Percentiles rank a stretch among this genome's conserved stretches.
phyloP scores from a whole-genome alignment of 1,140 invertebrate species.

The Chlorops oryzae region DNA sequence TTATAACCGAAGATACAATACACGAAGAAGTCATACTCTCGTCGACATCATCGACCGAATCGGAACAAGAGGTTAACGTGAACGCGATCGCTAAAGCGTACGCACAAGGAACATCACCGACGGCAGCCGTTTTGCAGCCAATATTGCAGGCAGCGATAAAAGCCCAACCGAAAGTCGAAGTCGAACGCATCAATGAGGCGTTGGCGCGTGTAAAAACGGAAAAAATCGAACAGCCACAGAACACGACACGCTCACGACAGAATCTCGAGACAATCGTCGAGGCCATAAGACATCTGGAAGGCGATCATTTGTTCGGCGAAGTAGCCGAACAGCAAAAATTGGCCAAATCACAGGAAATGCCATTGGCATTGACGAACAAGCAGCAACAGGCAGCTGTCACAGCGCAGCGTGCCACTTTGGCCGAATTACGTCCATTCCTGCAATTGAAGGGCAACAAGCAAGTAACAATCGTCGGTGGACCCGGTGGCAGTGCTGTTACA shows the following conservation, averaged over 20 bases:
- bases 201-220: constrained; percentile 41
- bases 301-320: constrained; percentile 82
- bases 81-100: constrained; percentile 46
- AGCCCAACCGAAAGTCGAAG: constrained; percentile 77
- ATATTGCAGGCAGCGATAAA: constrained; percentile 79
- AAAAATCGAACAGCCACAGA: constrained; percentile 33
- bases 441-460: constrained; percentile 52
- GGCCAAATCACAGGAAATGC: constrained; percentile 54
- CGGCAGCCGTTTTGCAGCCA: constrained; percentile 53
- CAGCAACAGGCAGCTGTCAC: constrained; percentile 35
- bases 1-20: constrained; percentile 43
- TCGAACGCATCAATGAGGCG: constrained; percentile 53
- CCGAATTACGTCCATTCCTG: constrained; percentile 61
- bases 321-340: constrained; percentile 53
- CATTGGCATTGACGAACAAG: constrained; percentile 68
- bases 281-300: constrained; percentile 91
- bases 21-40: constrained; percentile 44
- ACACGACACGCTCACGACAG: constrained; percentile 68
- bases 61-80: constrained; percentile 43
- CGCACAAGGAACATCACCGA: constrained; percentile 37
- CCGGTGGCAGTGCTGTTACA: constrained; percentile 15
- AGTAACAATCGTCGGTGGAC: constrained; percentile 29
- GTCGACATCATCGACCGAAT: constrained; percentile 37
- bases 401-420: constrained; percentile 51
- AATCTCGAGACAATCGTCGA: constrained; percentile 97